Percentiles rank a stretch among this genome's conserved stretches.
phyloP scores from a whole-genome alignment of 2,113 vertebrate species.

The Albula glossodonta region DNA sequence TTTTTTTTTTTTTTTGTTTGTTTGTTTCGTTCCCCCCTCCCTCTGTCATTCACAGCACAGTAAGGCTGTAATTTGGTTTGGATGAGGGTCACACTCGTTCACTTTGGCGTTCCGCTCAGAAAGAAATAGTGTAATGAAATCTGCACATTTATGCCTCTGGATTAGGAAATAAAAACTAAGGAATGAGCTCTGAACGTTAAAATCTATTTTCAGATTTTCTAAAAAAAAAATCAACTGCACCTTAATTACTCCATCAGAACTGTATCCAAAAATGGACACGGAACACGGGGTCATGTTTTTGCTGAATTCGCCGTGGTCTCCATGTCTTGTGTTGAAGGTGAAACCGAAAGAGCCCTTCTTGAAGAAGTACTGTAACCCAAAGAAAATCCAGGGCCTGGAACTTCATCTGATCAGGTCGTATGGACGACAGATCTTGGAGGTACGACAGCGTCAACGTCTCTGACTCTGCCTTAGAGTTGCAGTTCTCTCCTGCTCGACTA shows the following conservation, averaged over 20 bases:
- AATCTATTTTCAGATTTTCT: background rate
- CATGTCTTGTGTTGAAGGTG: conserved; percentile 66
- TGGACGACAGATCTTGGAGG: conserved; percentile 94
- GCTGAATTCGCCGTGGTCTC: background rate
- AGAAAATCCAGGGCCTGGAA: conserved; percentile 92
- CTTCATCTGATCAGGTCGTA: conserved; percentile 86
- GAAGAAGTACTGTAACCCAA: conserved; percentile 94
- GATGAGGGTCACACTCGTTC: background rate
- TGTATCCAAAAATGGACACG: background rate
- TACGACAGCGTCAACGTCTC: conserved; percentile 42
- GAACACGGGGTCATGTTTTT: background rate
- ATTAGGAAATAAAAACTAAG: background rate
- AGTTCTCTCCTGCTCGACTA: background rate
- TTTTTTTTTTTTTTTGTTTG: too few relatives aligned
- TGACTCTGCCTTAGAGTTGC: background rate
- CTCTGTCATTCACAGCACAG: too few relatives aligned
- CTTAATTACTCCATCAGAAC: background rate
- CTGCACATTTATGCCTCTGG: background rate
- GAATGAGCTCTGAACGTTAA: background rate
- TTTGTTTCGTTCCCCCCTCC: too few relatives aligned
- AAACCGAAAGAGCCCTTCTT: conserved; percentile 91
- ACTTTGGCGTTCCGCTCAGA: background rate
- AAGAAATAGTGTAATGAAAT: background rate
- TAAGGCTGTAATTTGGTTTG: too few relatives aligned
- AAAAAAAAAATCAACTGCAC: background rate